phyloP scores from a whole-genome alignment of 2,113 vertebrate species.

The Coregonus clupeaformis region DNA sequence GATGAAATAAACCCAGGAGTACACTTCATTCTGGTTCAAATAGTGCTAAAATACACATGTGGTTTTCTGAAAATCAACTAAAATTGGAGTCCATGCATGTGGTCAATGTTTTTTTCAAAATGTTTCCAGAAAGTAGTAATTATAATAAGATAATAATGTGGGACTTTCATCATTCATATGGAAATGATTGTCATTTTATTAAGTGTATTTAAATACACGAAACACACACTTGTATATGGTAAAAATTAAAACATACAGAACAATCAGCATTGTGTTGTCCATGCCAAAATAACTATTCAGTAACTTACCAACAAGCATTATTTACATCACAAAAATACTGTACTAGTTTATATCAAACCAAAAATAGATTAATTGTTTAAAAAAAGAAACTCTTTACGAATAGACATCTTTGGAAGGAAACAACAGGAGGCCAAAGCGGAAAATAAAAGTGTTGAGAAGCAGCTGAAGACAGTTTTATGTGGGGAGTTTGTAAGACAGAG shows the following conservation, averaged over 20 bases:
- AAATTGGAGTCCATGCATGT: too few relatives aligned
- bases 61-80: too few relatives aligned
- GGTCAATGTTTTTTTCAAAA: too few relatives aligned
- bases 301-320: conserved; percentile 65
- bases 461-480: conserved; percentile 39
- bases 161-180: conserved; percentile 16
- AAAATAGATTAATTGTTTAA: conserved; percentile 47
- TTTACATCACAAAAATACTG: conserved; percentile 77
- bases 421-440: conserved; percentile 16
- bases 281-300: conserved; percentile 52
- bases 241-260: conserved; percentile 1
- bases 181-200: conserved; percentile 66
- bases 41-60: too few relatives aligned
- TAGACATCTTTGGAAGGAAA: conserved; percentile 34
- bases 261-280: conserved; percentile 25
- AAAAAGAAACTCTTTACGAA: conserved; percentile 51
- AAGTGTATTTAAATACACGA: conserved; percentile 74
- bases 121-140: too few relatives aligned
- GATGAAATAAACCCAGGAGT: too few relatives aligned
- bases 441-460: conserved; percentile 34
- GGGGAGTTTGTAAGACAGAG: conserved; percentile 43
- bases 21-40: too few relatives aligned
- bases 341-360: conserved; percentile 62
- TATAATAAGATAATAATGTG: background rate
- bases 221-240: conserved; percentile 51